Evolutionary conservation across 2,797 vertebrate species (phyloP).

Genomic region (Clarias platycephalus): DNA sequence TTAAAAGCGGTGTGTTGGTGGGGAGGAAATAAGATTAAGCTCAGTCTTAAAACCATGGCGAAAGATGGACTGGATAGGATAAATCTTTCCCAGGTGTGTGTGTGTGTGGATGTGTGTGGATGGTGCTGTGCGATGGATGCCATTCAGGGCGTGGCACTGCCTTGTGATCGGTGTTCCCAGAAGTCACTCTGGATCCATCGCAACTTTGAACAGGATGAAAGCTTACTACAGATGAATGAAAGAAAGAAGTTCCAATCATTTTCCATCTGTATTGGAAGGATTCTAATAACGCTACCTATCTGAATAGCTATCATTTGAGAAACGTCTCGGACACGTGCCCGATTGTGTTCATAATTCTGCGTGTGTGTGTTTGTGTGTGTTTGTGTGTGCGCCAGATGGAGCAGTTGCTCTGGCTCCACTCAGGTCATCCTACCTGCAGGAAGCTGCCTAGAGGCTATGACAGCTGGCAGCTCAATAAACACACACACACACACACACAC

Average conservation of each 20-base stretch:
- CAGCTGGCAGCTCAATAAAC: slow-evolving; percentile 56
- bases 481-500: slow-evolving; percentile 44
- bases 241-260: background rate
- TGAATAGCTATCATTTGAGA: slow-evolving; percentile 27
- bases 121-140: too few relatives aligned
- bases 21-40: background rate
- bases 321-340: slow-evolving; percentile 15
- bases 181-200: background rate
- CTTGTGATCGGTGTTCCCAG: background rate
- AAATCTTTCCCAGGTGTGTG: background rate
- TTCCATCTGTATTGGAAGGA: slow-evolving; percentile 18
- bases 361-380: slow-evolving; percentile 20
- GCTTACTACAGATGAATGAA: background rate
- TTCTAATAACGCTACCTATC: slow-evolving; percentile 50
- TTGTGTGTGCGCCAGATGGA: slow-evolving; percentile 46
- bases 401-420: slow-evolving; percentile 55
- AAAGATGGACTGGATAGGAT: background rate
- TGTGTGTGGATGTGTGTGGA: background rate
- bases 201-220: background rate
- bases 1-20: background rate
- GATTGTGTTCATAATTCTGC: slow-evolving; percentile 14
- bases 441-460: slow-evolving; percentile 47
- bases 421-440: slow-evolving; percentile 62
- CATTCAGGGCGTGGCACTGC: background rate
- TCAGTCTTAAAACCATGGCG: background rate